These are phyloP conservation scores for Philotrypesis tridentata DNA, from an alignment of 1,140 invertebrate species.

Conservation along the genomic window DNA sequence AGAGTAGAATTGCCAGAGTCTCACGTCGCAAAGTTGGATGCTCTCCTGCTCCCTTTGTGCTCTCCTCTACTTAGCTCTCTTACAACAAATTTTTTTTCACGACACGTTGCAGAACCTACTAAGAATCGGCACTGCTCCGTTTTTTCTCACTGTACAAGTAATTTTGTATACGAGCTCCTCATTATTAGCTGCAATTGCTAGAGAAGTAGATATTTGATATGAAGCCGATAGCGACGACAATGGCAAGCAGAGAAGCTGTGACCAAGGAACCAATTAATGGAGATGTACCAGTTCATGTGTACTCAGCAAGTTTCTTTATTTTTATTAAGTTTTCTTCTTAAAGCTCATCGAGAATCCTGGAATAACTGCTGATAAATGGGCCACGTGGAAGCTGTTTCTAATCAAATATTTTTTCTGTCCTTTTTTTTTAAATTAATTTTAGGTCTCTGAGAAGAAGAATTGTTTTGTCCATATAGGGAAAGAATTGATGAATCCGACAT, in stretches of 20 bases:
- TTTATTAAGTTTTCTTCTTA: constrained; percentile 7
- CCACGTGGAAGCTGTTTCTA: background rate
- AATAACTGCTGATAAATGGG: background rate
- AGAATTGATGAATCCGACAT: background rate
- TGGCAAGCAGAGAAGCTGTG: background rate
- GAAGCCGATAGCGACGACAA: no score
- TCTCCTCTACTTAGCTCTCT: background rate
- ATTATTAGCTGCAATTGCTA: constrained; percentile 38
- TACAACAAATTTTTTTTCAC: background rate
- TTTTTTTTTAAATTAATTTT: background rate
- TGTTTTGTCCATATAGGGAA: background rate
- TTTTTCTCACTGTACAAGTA: background rate
- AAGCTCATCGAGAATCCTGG: background rate
- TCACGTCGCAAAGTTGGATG: constrained; percentile 6
- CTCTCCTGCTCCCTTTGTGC: background rate
- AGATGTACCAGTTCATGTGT: background rate
- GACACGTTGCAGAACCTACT: background rate
- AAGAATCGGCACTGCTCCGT: constrained; percentile 32
- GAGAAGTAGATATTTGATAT: constrained; percentile 15
- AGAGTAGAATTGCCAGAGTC: constrained; percentile 37
- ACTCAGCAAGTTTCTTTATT: constrained; percentile 13
- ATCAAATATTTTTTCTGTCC: background rate
- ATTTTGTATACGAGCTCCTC: constrained; percentile 18
- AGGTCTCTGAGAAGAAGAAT: background rate
- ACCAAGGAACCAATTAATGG: background rate